phyloP scores from a whole-genome alignment of 2,797 vertebrate genomes.

The Scolopax rusticola region DNA sequence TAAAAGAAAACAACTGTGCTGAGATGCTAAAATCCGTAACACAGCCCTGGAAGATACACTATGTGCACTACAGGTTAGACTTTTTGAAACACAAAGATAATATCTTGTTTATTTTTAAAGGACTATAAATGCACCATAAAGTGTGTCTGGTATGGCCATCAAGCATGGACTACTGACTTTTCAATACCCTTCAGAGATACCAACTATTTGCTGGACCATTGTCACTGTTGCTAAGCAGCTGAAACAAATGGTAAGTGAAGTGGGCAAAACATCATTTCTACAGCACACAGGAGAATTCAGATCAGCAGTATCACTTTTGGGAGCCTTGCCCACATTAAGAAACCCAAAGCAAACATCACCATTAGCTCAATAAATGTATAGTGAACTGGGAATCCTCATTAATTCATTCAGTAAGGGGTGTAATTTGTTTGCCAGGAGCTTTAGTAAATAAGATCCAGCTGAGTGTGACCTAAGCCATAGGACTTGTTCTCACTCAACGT shows the following conservation, averaged over 20 bases:
- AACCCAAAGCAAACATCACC: neutral
- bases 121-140: neutral
- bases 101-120: neutral
- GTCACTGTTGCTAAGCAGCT: neutral
- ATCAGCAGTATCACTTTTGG: neutral
- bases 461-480: neutral
- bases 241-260: neutral
- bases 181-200: neutral
- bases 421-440: conserved; percentile 16
- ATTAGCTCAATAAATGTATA: neutral
- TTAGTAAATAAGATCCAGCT: conserved; percentile 28
- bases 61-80: neutral
- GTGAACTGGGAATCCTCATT: neutral
- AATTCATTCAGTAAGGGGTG: neutral
- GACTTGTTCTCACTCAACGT: neutral
- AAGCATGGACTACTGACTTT: neutral
- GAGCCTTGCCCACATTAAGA: neutral
- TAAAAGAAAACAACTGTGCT: neutral
- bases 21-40: neutral
- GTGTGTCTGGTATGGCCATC: neutral
- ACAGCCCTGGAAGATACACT: neutral
- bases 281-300: neutral
- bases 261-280: neutral
- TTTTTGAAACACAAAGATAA: neutral
- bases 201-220: accelerated